Evolutionary conservation across 1,140 invertebrate species (phyloP).

Genomic region (Drosophila carrolli): DNA sequence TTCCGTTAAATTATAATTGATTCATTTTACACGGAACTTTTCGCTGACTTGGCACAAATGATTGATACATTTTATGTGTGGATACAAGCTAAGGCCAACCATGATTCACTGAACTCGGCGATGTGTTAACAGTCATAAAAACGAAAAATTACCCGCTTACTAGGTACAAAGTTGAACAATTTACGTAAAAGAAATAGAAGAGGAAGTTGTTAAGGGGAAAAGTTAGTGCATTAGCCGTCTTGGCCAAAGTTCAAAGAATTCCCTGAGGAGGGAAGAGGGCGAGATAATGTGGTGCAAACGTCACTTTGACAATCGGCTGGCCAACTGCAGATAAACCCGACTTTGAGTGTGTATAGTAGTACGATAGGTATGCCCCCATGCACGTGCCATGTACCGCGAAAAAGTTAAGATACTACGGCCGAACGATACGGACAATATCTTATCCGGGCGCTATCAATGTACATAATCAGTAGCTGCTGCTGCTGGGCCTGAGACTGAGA

Average conservation of each 20-base stretch:
- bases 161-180: conserved; percentile 12
- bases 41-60: conserved; percentile 35
- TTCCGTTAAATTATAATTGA: conserved; percentile 18
- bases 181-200: neutral
- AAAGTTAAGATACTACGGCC: conserved; percentile 74
- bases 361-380: conserved; percentile 49
- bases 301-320: conserved; percentile 54
- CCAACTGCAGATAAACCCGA: conserved; percentile 54
- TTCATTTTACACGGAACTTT: conserved; percentile 29
- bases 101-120: conserved; percentile 32
- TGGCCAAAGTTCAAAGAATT: conserved; percentile 66
- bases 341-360: conserved; percentile 37
- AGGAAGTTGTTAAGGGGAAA: neutral
- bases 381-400: conserved; percentile 64
- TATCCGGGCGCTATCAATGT: conserved; percentile 75
- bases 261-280: conserved; percentile 1
- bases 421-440: conserved; percentile 76
- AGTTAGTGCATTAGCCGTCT: conserved; percentile 4
- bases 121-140: conserved; percentile 34
- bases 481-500: conserved; percentile 45
- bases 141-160: conserved; percentile 18
- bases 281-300: conserved; percentile 67
- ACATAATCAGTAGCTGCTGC: conserved; percentile 71
- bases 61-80: conserved; percentile 24
- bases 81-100: conserved; percentile 2